Evolutionary conservation across 2,113 vertebrate genomes (phyloP), one percentile per base, ranked within the genome.

Genomic region (Anguilla japonica): DNA sequence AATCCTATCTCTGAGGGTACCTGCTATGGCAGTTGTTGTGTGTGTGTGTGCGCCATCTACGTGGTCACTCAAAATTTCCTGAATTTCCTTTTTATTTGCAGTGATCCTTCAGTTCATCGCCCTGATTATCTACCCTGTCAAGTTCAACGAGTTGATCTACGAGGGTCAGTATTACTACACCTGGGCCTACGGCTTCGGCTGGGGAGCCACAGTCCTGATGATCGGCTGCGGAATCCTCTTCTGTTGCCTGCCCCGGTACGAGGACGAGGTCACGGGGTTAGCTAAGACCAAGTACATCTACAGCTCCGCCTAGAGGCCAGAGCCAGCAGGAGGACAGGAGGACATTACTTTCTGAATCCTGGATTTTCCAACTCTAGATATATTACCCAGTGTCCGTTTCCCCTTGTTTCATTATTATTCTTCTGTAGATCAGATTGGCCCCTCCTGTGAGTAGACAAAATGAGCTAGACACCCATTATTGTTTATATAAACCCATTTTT

Each of bases 181-280:
- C 88, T 99, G 98, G 98, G 98, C 97, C 16, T 99, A 99, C 7
- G 98, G 98, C 86, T 99, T 99, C 3, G 98, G 96, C 1, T 99
- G 98, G 98, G 98, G 97, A 0, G 97, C 97, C 92, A 99, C 98
- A 0, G 96, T 99, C 83, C 95, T 99, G 85, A 92, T 93, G 89
- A 94, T 99, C 0, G 98, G 98, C 81, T 98, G 97, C 39, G 91
- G 95, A 81, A 91, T 99, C 93, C 97, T 99, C 94, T 99, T 99
- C 96, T 99, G 97, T 94, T 98, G 97, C 88, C 96, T 99, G 79
- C 97, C 97, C 1, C 94, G 89, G 75, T 99, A 97, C 22, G 97
- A 98, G 91, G 97, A 98, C 0, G 95, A 99, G 85, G 92, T 99
- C 50, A 87, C 91, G 14, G 97, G 96, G 82, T 87, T 95, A 16